Evolutionary conservation across 2,113 vertebrate genomes (phyloP).

Genomic region (Pseudorhombus dupliciocellatus): DNA sequence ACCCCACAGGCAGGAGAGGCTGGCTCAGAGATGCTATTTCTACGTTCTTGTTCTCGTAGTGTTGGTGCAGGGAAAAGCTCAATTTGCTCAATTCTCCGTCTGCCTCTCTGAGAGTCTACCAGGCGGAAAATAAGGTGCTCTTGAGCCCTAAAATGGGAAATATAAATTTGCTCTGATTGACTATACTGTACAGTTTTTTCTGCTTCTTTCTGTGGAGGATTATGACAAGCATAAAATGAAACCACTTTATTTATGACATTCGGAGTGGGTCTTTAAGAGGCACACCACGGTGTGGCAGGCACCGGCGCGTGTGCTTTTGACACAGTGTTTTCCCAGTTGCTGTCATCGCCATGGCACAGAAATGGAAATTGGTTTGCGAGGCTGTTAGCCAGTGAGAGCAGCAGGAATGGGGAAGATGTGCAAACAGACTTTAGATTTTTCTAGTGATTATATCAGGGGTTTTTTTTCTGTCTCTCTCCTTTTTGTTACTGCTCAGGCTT

Average conservation of each 20-base stretch:
- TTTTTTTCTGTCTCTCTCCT: neutral
- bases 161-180: conserved; percentile 63
- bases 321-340: conserved; percentile 34
- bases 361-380: conserved; percentile 29
- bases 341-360: conserved; percentile 31
- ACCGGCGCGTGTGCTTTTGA: conserved; percentile 31
- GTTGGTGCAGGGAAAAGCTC: conserved; percentile 26
- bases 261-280: conserved; percentile 33
- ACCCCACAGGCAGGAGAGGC: conserved; percentile 49
- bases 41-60: conserved; percentile 32
- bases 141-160: conserved; percentile 43
- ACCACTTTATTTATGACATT: conserved; percentile 57
- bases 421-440: conserved; percentile 37
- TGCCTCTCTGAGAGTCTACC: conserved; percentile 39
- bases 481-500: conserved; percentile 38
- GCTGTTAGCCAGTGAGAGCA: conserved; percentile 36
- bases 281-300: conserved; percentile 19
- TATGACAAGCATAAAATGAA: conserved; percentile 56
- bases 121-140: conserved; percentile 51
- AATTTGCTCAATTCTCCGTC: conserved; percentile 39
- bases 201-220: conserved; percentile 57
- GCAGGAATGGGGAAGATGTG: conserved; percentile 31
- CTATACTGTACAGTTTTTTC: conserved; percentile 43
- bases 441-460: conserved; percentile 9
- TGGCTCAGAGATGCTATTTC: conserved; percentile 29